Conservation (phyloP, 2,888 invertebrate species). For the Orthosia gracilis region DNA sequence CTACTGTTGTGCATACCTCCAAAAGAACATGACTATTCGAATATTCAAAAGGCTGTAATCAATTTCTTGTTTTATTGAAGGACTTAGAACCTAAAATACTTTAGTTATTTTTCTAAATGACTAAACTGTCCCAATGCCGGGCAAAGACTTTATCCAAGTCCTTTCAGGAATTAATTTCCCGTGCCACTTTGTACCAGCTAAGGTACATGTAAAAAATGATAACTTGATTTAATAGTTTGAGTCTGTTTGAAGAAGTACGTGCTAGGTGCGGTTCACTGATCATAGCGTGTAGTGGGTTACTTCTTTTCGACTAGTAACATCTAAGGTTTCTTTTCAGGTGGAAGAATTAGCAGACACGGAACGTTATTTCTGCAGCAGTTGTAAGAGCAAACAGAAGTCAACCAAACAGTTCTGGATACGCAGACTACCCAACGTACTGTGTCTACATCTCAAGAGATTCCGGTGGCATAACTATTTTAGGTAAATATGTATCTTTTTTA, state of each 20-base stretch:
- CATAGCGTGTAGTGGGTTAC: neutral
- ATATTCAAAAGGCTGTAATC: neutral
- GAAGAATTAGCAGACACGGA: conserved; percentile 96
- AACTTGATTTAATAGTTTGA: too few species aligned
- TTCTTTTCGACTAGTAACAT: neutral
- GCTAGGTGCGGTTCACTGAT: neutral
- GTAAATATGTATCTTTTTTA: conserved; percentile 69
- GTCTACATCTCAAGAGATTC: conserved; percentile 96
- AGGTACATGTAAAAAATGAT: too few species aligned
- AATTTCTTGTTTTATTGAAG: too few species aligned
- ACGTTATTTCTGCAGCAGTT: conserved; percentile 95
- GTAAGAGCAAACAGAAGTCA: conserved; percentile 95
- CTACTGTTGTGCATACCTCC: too few species aligned
- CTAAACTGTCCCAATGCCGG: too few species aligned
- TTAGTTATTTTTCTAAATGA: too few species aligned
- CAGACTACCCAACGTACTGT: conserved; percentile 95
- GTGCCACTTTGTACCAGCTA: too few species aligned
- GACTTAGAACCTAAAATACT: too few species aligned
- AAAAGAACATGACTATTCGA: neutral
- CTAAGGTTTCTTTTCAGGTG: conserved; percentile 83
- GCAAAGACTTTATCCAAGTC: too few species aligned
- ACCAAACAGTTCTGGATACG: conserved; percentile 97
- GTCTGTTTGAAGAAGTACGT: too few species aligned
- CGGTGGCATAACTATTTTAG: conserved; percentile 95
- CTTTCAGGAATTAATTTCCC: too few species aligned